phyloP scores from a whole-genome alignment of 1,140 invertebrate species.

The Scaptomyza montana region DNA sequence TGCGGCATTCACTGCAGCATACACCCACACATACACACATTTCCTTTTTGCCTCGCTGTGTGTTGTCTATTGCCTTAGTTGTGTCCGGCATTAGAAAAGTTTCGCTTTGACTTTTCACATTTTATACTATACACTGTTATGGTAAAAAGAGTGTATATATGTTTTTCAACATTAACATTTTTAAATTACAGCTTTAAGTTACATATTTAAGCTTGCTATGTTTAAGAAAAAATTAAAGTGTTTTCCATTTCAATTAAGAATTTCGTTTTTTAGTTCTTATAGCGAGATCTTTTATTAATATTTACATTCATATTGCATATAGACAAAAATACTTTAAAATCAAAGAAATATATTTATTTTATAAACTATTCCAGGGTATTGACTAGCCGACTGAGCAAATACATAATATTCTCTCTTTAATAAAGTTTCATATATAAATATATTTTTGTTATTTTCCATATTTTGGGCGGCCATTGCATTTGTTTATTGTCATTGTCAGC shows the following conservation, averaged over 20 bases:
- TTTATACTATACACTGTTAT: neutral
- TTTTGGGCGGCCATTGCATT: constrained; percentile 56
- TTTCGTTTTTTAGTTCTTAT: too few relatives aligned
- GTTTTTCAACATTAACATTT: neutral
- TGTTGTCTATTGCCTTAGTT: constrained; percentile 18
- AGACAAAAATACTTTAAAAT: too few relatives aligned
- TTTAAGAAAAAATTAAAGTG: too few relatives aligned
- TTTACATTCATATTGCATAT: too few relatives aligned
- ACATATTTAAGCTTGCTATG: too few relatives aligned
- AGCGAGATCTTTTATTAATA: too few relatives aligned
- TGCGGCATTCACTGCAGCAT: constrained; percentile 19
- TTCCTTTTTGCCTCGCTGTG: neutral
- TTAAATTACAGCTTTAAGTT: too few relatives aligned
- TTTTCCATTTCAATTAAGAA: too few relatives aligned
- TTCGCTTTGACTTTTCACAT: constrained; percentile 46
- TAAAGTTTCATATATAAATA: constrained; percentile 27
- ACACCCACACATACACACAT: constrained; percentile 7
- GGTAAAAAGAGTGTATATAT: neutral
- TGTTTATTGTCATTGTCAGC: constrained; percentile 81
- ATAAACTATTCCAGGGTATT: constrained; percentile 12
- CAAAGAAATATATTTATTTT: too few relatives aligned
- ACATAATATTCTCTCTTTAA: constrained; percentile 10
- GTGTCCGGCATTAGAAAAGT: constrained; percentile 64
- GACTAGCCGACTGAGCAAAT: neutral
- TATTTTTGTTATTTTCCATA: constrained; percentile 11